Percentiles rank a stretch among this genome's conserved stretches.
Evolutionary conservation across 2,888 invertebrate species (phyloP).

Genomic region (Exocentrus adspersus): DNA sequence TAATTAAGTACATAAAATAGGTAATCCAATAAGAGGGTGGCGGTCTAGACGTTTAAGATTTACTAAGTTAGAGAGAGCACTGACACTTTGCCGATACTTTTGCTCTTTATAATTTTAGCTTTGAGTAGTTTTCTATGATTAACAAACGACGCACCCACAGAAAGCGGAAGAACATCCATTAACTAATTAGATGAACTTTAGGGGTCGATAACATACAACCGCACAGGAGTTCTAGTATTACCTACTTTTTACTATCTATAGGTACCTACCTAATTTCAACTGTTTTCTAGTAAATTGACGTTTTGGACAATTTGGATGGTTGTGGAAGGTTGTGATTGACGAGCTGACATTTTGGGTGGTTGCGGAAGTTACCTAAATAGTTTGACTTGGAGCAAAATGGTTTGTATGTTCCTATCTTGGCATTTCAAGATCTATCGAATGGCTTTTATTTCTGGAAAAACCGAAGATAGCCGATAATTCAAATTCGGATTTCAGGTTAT

Average conservation of each 20-base stretch:
- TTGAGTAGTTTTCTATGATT: conserved; percentile 17
- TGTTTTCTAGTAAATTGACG: not conserved
- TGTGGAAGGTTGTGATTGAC: too few species aligned
- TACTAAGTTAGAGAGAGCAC: conserved; percentile 10
- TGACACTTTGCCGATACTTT: conserved; percentile 26
- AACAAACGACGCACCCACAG: conserved; percentile 9
- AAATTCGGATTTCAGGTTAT: too few species aligned
- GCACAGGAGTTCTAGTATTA: not conserved
- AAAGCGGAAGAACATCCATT: conserved; percentile 16
- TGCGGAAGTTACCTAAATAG: too few species aligned
- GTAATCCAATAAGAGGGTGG: not conserved
- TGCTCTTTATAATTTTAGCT: conserved; percentile 13
- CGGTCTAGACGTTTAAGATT: conserved; percentile 15
- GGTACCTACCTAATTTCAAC: too few species aligned
- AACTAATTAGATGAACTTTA: not conserved
- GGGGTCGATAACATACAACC: not conserved
- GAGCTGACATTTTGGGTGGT: too few species aligned
- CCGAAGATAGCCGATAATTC: too few species aligned
- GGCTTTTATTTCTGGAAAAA: too few species aligned
- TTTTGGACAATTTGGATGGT: not conserved
- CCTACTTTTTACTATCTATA: too few species aligned
- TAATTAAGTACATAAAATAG: not conserved
- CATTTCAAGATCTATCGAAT: too few species aligned
- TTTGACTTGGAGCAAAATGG: too few species aligned
- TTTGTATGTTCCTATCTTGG: too few species aligned